Conservation (phyloP, 2,888 invertebrate species). For the Rhingia rostrata region DNA sequence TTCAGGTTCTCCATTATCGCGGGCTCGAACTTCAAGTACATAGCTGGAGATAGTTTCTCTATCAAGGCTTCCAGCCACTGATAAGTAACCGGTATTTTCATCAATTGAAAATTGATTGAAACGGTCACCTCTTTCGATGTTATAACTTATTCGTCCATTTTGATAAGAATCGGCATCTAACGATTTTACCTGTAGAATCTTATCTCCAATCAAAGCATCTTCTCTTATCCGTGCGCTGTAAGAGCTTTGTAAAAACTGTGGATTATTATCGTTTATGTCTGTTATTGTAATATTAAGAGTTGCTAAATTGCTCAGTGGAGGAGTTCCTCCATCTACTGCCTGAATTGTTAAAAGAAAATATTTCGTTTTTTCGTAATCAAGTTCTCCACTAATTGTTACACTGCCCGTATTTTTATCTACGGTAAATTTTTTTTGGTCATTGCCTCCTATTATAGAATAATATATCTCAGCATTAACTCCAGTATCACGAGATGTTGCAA, state of each 20-base stretch:
- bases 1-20: constrained; percentile 91
- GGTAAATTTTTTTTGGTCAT: constrained; percentile 93
- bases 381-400: constrained; percentile 89
- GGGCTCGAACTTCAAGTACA: constrained; percentile 90
- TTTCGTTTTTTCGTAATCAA: constrained; percentile 94
- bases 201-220: constrained; percentile 89
- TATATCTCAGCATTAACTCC: constrained; percentile 96
- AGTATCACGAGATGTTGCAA: constrained; percentile 95
- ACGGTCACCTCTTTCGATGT: constrained; percentile 90
- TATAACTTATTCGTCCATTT: constrained; percentile 91
- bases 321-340: constrained; percentile 94
- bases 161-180: constrained; percentile 92
- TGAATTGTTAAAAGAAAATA: constrained; percentile 94
- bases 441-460: constrained; percentile 93
- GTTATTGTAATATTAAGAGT: constrained; percentile 92
- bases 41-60: constrained; percentile 91
- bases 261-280: constrained; percentile 95
- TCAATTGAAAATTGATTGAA: constrained; percentile 91
- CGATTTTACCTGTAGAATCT: constrained; percentile 90
- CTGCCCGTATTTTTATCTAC: constrained; percentile 90
- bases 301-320: constrained; percentile 94
- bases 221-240: constrained; percentile 91
- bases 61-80: constrained; percentile 90
- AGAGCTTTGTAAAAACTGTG: constrained; percentile 89
- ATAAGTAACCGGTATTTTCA: constrained; percentile 89